Base-by-base conservation (phyloP, 1,140 invertebrate genomes). In the Aradophagus sp. region DNA sequence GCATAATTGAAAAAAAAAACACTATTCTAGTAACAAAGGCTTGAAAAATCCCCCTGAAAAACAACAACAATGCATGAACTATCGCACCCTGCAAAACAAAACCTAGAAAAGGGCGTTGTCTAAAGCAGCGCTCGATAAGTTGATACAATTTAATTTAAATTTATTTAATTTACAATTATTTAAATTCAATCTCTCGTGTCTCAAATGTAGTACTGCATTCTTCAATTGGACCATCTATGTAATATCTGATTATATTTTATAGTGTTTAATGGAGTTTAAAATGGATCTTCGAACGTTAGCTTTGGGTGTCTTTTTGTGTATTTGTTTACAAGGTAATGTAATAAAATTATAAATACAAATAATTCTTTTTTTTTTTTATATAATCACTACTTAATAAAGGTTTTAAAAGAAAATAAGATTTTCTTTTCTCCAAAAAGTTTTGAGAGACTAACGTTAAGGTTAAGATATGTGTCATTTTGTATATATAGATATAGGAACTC, bases 311-410 rank as follows among this genome's bases (percentile, higher is more conserved):
- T 8, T 45, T 2, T 19, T 58, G 35, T 45, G 16, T 8, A 0
- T 45, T 26, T 45, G 17, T 58, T 45, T 45, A 45, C 39, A 58
- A 58, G 38, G 53, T 58, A 36, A 56, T 20, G 26, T 20, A 5
- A 23, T 23, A 23, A 23, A 23, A 27, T 26, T 31, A 16, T 12
- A 23, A 23, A 5, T 5, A 23, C 12, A 32, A 15, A 15, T 35
- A 15, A 8, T 15, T 35, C 13, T 12, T 13, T 13, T 12, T 32
- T 32, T 32, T 32, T 6, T 32, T 2, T 2, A 32, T 32, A 5
- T 23, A 23, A 23, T 23, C 8, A n/a, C n/a, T n/a, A n/a, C n/a
- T n/a, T n/a, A n/a, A n/a, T n/a, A n/a, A n/a, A n/a, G n/a, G n/a
- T n/a, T n/a, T n/a, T n/a, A n/a, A n/a, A n/a, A n/a, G 20, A 23